Conservation (phyloP, 2,797 vertebrate genomes). For the Myotis vivesi region DNA sequence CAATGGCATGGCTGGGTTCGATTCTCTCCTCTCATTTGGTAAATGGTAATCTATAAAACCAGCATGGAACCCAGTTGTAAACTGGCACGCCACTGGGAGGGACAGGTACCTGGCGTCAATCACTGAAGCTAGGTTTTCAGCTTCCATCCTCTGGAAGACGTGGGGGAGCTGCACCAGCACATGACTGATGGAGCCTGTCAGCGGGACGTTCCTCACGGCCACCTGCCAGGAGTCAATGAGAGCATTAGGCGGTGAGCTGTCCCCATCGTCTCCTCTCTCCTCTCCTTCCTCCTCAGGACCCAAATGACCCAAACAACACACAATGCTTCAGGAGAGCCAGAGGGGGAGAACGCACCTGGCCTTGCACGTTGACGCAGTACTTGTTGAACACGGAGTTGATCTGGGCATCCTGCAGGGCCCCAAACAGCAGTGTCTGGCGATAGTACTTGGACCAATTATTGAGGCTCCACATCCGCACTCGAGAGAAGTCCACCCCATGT, state of each 20-base stretch:
- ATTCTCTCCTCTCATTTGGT: neutral
- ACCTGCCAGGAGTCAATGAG: constrained; percentile 83
- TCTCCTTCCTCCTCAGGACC: neutral
- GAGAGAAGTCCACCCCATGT: constrained; percentile 95
- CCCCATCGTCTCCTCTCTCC: no score
- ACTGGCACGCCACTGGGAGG: neutral
- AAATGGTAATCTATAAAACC: neutral
- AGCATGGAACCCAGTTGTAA: neutral
- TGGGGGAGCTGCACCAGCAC: constrained; percentile 96
- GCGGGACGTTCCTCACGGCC: constrained; percentile 87
- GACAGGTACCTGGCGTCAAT: constrained; percentile 90
- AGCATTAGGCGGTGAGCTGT: neutral
- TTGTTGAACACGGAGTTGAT: constrained; percentile 94
- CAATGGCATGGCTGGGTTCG: neutral
- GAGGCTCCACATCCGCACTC: constrained; percentile 95
- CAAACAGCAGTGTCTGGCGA: constrained; percentile 95
- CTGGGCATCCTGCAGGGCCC: constrained; percentile 93
- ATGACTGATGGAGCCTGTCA: constrained; percentile 92
- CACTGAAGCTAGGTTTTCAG: constrained; percentile 87
- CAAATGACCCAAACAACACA: neutral
- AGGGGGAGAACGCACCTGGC: constrained; percentile 87
- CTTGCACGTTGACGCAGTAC: constrained; percentile 91
- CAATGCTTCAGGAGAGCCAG: neutral
- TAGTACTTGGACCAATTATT: constrained; percentile 94
- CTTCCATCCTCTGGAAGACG: constrained; percentile 92